Conservation (phyloP, 2,797 vertebrate species). For the Carcharodon carcharias region DNA sequence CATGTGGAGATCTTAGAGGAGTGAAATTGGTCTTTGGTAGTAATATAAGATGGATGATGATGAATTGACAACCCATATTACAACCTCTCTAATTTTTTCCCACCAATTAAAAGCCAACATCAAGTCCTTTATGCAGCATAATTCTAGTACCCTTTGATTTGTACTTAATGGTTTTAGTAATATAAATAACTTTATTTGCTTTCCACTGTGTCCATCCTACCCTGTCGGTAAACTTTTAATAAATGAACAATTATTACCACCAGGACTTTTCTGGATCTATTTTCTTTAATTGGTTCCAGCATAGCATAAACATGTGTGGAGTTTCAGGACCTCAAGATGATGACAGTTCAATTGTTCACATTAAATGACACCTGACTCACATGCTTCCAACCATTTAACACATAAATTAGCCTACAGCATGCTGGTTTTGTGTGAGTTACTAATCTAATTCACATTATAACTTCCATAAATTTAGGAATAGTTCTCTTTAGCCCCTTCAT, state of each 20-base stretch:
- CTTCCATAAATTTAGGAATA: neutral
- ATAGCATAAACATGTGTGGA: neutral
- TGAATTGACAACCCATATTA: neutral
- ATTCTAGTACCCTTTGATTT: neutral
- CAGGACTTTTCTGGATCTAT: neutral
- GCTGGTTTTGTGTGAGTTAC: no score
- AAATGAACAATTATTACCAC: neutral
- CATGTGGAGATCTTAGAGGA: no score
- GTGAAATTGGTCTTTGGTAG: no score
- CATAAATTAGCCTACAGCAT: neutral
- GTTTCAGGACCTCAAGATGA: neutral
- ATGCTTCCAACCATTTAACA: neutral
- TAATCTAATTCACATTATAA: neutral
- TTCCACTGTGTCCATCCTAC: neutral
- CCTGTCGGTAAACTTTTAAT: neutral
- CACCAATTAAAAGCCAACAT: neutral
- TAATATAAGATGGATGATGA: neutral
- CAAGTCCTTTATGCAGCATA: neutral
- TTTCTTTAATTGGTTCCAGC: neutral
- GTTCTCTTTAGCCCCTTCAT: neutral
- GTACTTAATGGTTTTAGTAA: neutral
- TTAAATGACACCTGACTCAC: neutral
- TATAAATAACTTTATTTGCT: neutral
- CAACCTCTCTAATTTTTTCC: neutral
- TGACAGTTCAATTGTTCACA: neutral